Base-by-base conservation (phyloP, 64 coral and sea anemone species). In the Stylophora pistillata region DNA sequence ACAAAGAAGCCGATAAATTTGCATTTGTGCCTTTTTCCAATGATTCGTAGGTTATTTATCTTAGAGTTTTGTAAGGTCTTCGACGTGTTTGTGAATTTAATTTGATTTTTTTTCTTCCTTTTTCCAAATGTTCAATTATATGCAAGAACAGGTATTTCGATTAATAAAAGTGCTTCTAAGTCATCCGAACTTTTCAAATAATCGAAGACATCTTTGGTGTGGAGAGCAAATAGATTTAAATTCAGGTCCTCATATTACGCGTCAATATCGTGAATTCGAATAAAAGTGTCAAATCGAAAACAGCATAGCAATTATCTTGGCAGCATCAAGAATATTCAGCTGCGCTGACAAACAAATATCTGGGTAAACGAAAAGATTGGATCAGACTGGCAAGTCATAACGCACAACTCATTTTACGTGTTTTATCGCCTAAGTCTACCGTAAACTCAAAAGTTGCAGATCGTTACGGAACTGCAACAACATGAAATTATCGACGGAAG, bases 261-360 rank as follows among this genome's bases (percentile, higher is more conserved):
- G 2, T 23, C 26, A 77, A 55, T 76, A 5, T 54, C 41, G 54
- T 76, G 5, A 77, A 77, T 77, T 11, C 18, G 53, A 55, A 56
- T 77, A 53, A 18, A 56, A 56, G 75, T 26, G 75, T 25, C 10
- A 56, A 77, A 56, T 9, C 55, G 23, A 20, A n/a, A 53, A 77
- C 55, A n/a, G 4, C 21, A 56, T 56, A 55, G 20, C 47, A 77
- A 77, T 56, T 77, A 77, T 57, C 23, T 55, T 77, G 2, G 27
- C 75, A 26, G 9, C 73, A 21, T 54, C 18, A n/a, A 26, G 47
- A 15, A 75, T 56, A 27, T 77, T 56, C 75, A 77, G 75, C 75
- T 77, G 75, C 23, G n/a, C 11, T 77, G 75, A 15, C 28, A 77
- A 77, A 77, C 75, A 77, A 77, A 77, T 28, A 77, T 18, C 54